Evolutionary conservation across 1,140 invertebrate genomes (phyloP).

Genomic region (Chironomus tepperi): DNA sequence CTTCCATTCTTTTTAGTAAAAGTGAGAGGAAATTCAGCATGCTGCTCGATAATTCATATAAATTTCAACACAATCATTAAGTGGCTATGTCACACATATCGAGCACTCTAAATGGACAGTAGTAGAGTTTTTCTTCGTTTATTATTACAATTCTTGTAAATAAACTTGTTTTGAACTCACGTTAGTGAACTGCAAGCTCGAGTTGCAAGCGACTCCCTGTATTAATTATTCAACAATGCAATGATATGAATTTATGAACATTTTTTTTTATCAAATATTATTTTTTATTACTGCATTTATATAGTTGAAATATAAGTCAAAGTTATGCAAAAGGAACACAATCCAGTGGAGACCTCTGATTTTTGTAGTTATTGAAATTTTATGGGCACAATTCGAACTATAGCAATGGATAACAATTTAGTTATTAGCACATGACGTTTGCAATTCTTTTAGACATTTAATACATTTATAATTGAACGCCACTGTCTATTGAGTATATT

Average conservation of each 20-base stretch:
- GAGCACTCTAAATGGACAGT: conserved; percentile 6
- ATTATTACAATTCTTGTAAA: conserved; percentile 4
- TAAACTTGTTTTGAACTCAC: conserved; percentile 7
- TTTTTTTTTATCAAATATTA: conserved; percentile 18
- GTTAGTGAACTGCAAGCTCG: not conserved
- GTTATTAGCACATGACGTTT: not conserved
- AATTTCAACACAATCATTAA: not conserved
- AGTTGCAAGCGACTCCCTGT: not conserved
- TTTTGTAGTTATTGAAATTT: no score
- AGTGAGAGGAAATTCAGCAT: no score
- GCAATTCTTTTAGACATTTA: not conserved
- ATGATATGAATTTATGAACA: conserved; percentile 17
- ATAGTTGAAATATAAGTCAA: not conserved
- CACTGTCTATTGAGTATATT: not conserved
- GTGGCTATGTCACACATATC: conserved; percentile 11
- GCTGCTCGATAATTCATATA: not conserved
- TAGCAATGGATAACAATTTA: not conserved
- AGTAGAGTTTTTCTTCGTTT: conserved; percentile 2
- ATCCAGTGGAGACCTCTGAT: no score
- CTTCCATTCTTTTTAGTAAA: not conserved
- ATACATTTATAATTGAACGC: not conserved
- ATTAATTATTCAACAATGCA: conserved; percentile 23
- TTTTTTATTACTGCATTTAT: conserved; percentile 9
- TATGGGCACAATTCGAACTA: no score
- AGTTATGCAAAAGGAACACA: not conserved